phyloP scores from a whole-genome alignment of 2,797 vertebrate genomes.

The Gadopsis marmoratus region DNA sequence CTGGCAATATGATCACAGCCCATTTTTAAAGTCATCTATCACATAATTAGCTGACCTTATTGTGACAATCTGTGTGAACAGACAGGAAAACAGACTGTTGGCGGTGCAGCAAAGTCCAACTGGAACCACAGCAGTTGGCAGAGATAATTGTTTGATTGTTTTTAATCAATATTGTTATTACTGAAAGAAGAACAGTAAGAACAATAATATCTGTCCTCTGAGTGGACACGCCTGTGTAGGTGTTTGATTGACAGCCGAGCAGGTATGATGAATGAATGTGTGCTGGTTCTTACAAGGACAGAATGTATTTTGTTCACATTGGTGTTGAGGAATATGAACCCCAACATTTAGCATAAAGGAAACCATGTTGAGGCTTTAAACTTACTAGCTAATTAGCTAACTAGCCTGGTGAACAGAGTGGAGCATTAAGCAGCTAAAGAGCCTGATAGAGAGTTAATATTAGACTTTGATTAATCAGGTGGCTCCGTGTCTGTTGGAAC shows the following conservation, averaged over 20 bases:
- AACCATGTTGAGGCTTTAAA: neutral
- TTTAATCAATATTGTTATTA: neutral
- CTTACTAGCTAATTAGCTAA: neutral
- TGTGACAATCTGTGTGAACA: constrained; percentile 5
- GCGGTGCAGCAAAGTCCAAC: neutral
- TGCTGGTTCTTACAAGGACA: neutral
- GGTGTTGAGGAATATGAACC: neutral
- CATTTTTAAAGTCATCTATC: constrained; percentile 26
- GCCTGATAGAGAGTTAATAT: neutral
- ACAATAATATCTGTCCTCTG: neutral
- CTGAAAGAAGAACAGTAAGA: neutral
- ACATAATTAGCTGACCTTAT: constrained; percentile 26
- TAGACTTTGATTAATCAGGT: neutral
- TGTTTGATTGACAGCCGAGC: neutral
- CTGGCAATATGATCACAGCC: constrained; percentile 33
- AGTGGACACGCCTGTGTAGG: neutral
- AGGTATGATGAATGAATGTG: neutral
- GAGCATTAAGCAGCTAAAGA: neutral
- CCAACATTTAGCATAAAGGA: neutral
- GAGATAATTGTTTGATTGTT: neutral
- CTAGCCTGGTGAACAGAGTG: neutral
- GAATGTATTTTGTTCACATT: neutral
- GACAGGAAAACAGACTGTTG: neutral
- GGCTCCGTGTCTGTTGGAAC: neutral
- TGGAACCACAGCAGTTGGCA: neutral